A percentile compares a stretch with the other conserved stretches of the same genome.
phyloP scores from a whole-genome alignment of 2,888 invertebrate genomes.

The Dasypogon diadema region DNA sequence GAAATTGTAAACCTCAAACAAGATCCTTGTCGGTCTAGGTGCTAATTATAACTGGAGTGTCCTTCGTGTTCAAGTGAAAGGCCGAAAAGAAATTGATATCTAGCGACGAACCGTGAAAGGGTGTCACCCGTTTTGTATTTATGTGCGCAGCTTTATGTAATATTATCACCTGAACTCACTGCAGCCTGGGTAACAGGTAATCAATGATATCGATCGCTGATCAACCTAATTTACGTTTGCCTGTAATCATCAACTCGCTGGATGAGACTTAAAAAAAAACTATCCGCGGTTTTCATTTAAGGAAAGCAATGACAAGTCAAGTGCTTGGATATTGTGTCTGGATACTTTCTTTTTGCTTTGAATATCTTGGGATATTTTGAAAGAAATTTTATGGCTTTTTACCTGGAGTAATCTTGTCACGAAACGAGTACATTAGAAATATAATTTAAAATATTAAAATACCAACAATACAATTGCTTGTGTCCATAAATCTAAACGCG shows the following conservation, averaged over 20 bases:
- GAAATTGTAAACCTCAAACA: constrained; percentile 7
- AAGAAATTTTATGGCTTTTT: no score
- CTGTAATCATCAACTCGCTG: constrained; percentile 1
- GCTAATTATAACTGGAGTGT: constrained; percentile 11
- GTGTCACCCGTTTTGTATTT: constrained; percentile 33
- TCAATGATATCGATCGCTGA: constrained; percentile 14
- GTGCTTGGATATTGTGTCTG: no score
- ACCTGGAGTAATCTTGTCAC: no score
- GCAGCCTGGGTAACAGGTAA: constrained; percentile 16
- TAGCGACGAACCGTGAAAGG: constrained; percentile 23
- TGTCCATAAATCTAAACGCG: no score
- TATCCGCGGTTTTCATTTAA: neutral
- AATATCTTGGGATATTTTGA: no score
- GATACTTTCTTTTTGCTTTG: no score
- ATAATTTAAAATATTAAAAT: no score
- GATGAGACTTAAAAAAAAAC: neutral
- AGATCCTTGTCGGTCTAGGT: neutral
- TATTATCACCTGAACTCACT: constrained; percentile 11
- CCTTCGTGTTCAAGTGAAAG: constrained; percentile 30
- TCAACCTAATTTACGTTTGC: constrained; percentile 45
- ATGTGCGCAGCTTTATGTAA: neutral
- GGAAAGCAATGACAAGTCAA: no score
- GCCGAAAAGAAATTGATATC: constrained; percentile 30
- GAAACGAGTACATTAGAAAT: no score
- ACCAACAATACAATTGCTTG: no score